These are phyloP conservation scores for Synergus itoensis DNA, from an alignment of 2,888 invertebrate genomes.

Conservation along the genomic window DNA sequence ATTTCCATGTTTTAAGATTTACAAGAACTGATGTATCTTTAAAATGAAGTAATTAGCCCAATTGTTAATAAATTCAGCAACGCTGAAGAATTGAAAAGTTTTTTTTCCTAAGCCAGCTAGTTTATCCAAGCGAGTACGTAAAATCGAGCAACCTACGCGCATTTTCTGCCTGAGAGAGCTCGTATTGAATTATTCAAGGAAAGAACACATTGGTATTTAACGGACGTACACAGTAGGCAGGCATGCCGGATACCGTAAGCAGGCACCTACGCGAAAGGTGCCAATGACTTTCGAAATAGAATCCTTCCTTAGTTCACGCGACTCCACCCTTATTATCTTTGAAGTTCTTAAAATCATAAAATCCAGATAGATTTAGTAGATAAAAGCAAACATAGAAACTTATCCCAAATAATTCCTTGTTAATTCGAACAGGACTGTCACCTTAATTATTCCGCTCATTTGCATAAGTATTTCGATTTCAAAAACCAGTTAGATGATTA, in stretches of 20 bases:
- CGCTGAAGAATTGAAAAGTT: neutral
- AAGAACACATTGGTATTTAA: slow-evolving; percentile 68
- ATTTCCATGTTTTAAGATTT: neutral
- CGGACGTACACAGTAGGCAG: slow-evolving; percentile 58
- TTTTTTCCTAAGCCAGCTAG: neutral
- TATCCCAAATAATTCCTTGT: neutral
- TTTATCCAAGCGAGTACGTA: slow-evolving; percentile 11
- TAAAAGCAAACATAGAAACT: neutral
- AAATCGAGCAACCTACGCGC: slow-evolving; percentile 43
- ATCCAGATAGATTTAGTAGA: neutral
- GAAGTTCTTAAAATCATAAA: neutral
- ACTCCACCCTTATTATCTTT: neutral
- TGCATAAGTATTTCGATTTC: neutral
- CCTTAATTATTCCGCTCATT: neutral
- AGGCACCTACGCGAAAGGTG: slow-evolving; percentile 61
- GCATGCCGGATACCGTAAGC: slow-evolving; percentile 49
- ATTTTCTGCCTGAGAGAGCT: slow-evolving; percentile 44
- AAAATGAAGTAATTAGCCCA: neutral
- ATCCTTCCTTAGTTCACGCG: neutral
- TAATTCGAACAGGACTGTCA: neutral
- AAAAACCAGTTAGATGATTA: neutral
- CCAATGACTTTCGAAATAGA: slow-evolving; percentile 64
- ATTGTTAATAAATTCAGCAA: neutral
- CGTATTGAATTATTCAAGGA: slow-evolving; percentile 56
- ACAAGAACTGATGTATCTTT: neutral